These are phyloP conservation scores for Chesias legatella DNA, from an alignment of 2,888 invertebrate genomes.

Conservation along the genomic window DNA sequence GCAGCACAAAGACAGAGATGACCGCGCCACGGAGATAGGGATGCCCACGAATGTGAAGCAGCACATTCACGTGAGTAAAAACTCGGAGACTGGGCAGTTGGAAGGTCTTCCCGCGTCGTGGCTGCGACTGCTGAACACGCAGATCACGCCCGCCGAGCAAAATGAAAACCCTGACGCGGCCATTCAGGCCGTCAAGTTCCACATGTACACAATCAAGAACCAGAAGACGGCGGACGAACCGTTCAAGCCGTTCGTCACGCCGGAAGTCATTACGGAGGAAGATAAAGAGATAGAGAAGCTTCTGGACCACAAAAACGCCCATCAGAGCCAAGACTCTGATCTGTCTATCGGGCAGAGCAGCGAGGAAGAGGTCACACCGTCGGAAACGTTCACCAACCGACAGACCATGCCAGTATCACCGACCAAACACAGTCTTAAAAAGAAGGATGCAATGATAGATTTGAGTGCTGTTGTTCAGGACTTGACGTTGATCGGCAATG, in stretches of 20 bases:
- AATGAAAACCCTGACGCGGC: constrained; percentile 94
- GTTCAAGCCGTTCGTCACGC: constrained; percentile 91
- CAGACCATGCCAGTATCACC: constrained; percentile 81
- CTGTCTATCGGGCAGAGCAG: constrained; percentile 75
- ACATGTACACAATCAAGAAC: constrained; percentile 92
- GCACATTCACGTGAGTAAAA: constrained; percentile 92
- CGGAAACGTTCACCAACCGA: constrained; percentile 57
- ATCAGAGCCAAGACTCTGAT: constrained; percentile 83
- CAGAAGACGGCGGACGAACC: constrained; percentile 86
- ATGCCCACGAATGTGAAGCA: constrained; percentile 92
- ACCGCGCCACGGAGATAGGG: constrained; percentile 85
- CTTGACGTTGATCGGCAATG: constrained; percentile 64
- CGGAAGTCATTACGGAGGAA: constrained; percentile 89
- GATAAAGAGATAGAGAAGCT: constrained; percentile 90
- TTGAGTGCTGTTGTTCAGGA: constrained; percentile 64
- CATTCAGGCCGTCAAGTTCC: constrained; percentile 93
- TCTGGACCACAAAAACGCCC: constrained; percentile 85
- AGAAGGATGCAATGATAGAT: constrained; percentile 62
- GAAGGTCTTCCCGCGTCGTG: constrained; percentile 93
- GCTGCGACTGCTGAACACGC: constrained; percentile 88
- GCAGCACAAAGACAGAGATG: constrained; percentile 62
- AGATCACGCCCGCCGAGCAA: constrained; percentile 93
- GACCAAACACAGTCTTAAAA: constrained; percentile 62
- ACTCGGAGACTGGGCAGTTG: constrained; percentile 89
- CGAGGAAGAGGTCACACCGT: constrained; percentile 72